phyloP scores from a whole-genome alignment of 1,140 invertebrate genomes.

The Trichomalopsis sarcophagae region DNA sequence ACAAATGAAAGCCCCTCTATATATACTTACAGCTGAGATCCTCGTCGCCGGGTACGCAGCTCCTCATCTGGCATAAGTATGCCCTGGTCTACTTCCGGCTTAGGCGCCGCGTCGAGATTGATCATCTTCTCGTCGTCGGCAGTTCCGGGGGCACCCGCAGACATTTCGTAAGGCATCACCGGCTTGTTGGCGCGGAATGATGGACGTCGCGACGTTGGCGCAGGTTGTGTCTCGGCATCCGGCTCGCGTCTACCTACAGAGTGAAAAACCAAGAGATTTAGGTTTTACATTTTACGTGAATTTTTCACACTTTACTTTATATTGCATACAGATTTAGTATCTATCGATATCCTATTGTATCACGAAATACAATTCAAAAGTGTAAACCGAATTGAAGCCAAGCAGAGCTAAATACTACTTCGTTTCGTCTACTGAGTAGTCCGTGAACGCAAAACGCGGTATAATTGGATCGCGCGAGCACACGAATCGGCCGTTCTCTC shows the following conservation, averaged over 20 bases:
- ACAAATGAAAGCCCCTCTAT: background rate
- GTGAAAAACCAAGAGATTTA: background rate
- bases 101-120: conserved; percentile 73
- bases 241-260: conserved; percentile 64
- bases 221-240: conserved; percentile 48
- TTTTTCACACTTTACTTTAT: background rate
- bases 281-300: too few species aligned
- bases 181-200: conserved; percentile 79
- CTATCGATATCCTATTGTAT: too few species aligned
- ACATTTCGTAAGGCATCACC: conserved; percentile 68
- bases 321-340: too few species aligned
- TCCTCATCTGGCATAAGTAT: conserved; percentile 82
- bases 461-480: conserved; percentile 32
- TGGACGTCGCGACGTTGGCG: conserved; percentile 76
- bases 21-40: conserved; percentile 85
- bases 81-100: conserved; percentile 74
- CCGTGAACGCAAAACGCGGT: background rate
- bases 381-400: background rate
- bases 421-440: background rate
- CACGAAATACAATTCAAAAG: background rate
- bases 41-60: conserved; percentile 81
- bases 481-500: conserved; percentile 11
- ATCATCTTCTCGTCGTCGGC: conserved; percentile 75
- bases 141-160: background rate
- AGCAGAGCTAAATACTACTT: background rate